Conservation (phyloP, 2,113 vertebrate genomes). For the Phyllostomus hastatus region DNA sequence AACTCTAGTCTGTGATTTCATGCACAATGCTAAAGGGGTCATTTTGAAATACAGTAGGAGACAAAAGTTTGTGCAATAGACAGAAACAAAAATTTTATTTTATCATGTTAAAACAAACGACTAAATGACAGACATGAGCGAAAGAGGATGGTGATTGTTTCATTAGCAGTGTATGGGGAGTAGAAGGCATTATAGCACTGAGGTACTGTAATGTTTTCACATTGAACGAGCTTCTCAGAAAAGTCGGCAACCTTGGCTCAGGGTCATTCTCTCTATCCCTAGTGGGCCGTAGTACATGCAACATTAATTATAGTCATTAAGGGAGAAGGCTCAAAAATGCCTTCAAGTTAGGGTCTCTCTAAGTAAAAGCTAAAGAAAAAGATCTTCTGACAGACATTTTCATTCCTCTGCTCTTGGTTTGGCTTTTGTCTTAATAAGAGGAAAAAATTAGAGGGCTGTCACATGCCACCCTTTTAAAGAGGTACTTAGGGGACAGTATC, state of each 20-base stretch:
- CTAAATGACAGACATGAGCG: conserved; percentile 29
- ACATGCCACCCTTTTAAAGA: not conserved
- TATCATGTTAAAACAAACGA: conserved; percentile 11
- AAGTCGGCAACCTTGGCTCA: conserved; percentile 7
- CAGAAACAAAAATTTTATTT: conserved; percentile 15
- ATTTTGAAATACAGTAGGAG: not conserved
- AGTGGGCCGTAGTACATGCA: not conserved
- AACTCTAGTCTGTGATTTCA: not conserved
- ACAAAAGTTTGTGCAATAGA: not conserved
- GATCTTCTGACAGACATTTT: conserved; percentile 16
- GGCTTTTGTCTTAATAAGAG: conserved; percentile 31
- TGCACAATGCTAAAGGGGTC: not conserved
- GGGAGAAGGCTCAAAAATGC: conserved; percentile 30
- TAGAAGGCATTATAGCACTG: conserved; percentile 38
- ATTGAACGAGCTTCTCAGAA: conserved; percentile 7
- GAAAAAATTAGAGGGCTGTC: not conserved
- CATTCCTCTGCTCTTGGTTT: conserved; percentile 1
- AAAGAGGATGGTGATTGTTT: not conserved
- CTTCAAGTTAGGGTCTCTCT: not conserved
- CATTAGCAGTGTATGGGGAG: not conserved
- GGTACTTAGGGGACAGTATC: not conserved
- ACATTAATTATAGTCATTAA: conserved; percentile 45
- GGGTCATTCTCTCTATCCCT: not conserved
- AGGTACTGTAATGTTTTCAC: not conserved
- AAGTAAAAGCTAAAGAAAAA: conserved; percentile 10